A percentile compares a stretch with the other conserved stretches of the same genome.
These are phyloP conservation scores for Tenthredo distinguenda DNA, from an alignment of 2,888 invertebrate species.

Conservation along the genomic window DNA sequence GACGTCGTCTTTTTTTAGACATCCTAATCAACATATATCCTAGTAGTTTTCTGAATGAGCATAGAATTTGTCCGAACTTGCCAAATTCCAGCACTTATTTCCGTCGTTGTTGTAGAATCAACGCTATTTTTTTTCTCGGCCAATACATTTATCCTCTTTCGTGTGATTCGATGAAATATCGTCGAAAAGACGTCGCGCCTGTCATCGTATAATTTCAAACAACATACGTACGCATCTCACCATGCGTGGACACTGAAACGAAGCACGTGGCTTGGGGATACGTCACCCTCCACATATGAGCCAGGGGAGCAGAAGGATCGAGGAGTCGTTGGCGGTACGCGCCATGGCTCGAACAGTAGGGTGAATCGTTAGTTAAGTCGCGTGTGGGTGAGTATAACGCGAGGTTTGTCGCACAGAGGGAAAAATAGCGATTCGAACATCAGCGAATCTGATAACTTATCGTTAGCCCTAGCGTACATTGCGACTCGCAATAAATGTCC, in stretches of 20 bases:
- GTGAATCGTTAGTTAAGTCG: slow-evolving; percentile 32
- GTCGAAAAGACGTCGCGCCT: not conserved
- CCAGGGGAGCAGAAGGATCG: slow-evolving; percentile 70
- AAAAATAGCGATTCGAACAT: not conserved
- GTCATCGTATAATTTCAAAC: not conserved
- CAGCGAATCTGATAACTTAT: not conserved
- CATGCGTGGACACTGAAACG: not conserved
- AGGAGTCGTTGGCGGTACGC: slow-evolving; percentile 63
- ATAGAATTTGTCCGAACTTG: too few relatives aligned
- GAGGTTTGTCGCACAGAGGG: not conserved
- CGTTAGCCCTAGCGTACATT: not conserved
- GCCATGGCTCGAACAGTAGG: slow-evolving; percentile 9
- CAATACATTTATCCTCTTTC: too few relatives aligned
- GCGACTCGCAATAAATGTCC: not conserved
- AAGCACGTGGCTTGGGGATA: slow-evolving; percentile 71
- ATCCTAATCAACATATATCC: too few relatives aligned
- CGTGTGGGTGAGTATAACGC: slow-evolving; percentile 30
- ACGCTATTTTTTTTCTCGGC: too few relatives aligned
- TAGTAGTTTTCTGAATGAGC: too few relatives aligned
- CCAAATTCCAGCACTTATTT: too few relatives aligned
- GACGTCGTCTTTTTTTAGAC: not conserved
- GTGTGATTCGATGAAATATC: not conserved
- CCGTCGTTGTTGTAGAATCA: too few relatives aligned
- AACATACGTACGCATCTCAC: not conserved
- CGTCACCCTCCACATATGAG: slow-evolving; percentile 75